Base-by-base conservation (phyloP, 1,140 invertebrate genomes). In the Battus philenor region DNA sequence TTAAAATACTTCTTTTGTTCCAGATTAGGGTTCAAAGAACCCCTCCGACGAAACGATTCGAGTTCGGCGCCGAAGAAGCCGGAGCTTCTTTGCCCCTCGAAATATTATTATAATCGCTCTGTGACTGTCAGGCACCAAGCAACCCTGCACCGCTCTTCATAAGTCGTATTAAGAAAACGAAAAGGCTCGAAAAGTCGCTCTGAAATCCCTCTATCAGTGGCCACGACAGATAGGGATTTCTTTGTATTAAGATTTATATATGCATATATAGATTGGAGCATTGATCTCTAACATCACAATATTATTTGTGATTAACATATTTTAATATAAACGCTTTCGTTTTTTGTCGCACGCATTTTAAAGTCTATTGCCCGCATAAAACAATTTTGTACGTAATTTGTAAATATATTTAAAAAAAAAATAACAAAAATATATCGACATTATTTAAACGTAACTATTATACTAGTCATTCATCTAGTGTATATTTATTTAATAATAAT, bases 381-480 rank as follows among this genome's bases (percentile, higher is more conserved):
- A 45, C 18, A 53, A 48, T 66, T 62, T 62, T 57, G 46, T 61
- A 59, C 48, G 45, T 68, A 9, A 54, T 68, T 57, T 47, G 29
- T 54, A 27, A 26, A 62, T 51, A 57, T 56, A 47, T 57, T 57
- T 59, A 66, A 48, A 44, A 54, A 43, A 54, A 53, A 54, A 65
- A 57, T 41, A 47, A 9, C 9, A 11, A 68, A 65, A 67, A 65
- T 48, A 59, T 57, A 66, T 64, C 68, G 63, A 71, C 50, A 63
- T 66, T 63, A 48, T 55, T 59, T 67, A 54, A 66, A 67, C 58
- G 68, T 79, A 75, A 79, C 70, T 73, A 20, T 64, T 76, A 74
- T 73, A 81, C 80, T 84, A 84, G 80, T 84, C 80, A 84, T 70
- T 74, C 64, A 74, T 84, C 80, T 81, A 84, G 80, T 84, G 76